Base-by-base conservation (phyloP, 1,140 invertebrate species). In the Magallana angulata region DNA sequence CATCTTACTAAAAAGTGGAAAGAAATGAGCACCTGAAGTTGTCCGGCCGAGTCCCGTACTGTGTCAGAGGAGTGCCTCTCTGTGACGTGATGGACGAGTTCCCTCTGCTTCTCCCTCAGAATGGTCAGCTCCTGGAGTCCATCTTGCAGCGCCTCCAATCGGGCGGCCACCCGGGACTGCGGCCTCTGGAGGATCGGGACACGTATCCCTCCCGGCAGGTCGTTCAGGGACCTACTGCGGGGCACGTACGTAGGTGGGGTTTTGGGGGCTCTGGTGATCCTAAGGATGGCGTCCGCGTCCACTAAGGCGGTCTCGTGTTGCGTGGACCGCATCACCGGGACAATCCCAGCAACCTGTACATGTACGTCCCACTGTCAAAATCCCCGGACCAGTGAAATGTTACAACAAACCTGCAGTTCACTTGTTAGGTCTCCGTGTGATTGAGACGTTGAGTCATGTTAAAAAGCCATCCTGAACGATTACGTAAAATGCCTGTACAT, bases 121-220 rank as follows among this genome's bases (percentile, higher is more conserved):
- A 88, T 62, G 60, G 85, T 87, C 1, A 90, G 87, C 81, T 90
- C 90, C 36, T 88, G 82, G n/a, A 90, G 80, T 36, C 90, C 90
- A 60, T 87, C 90, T 8, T 85, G 36, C 36, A 71, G 62, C 8
- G 87, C 90, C 68, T 90, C 84, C 12, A 89, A 30, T 58, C 89
- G 60, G 12, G 88, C 82, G 30, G 88, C 81, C 0, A 90, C 68
- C 8, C 90, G 81, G 11, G 85, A 85, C 16, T 88, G 76, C 0
- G 84, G 88, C 30, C 85, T 88, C 62, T 87, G 62, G 3, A 90
- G 14, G 16, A 89, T 85, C 1, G 90, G 85, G 0, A 90, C 90
- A 36, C 88, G 85, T 11, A 90, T 3, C 24, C 87, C 88, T 24
- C 90, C 90, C 1, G 88, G 90, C 11, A 90, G 76, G 57, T 89